Percentiles rank a stretch among this genome's conserved stretches.
Conservation (phyloP, 2,113 vertebrate genomes). For the Halcyon malimbica region DNA sequence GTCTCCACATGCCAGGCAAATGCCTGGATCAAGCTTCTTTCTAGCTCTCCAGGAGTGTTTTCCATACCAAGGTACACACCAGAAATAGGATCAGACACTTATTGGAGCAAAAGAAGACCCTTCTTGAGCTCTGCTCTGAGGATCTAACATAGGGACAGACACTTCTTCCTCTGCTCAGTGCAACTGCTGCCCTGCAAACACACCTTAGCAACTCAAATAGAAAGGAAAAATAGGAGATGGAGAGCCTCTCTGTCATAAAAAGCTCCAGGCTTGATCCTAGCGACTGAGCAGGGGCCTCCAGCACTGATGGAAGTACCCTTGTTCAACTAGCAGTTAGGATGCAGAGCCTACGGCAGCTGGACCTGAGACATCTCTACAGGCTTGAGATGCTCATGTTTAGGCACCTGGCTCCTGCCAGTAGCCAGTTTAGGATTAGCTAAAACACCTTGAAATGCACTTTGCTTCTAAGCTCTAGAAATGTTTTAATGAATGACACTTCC, state of each 20-base stretch:
- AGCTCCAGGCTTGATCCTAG: neutral
- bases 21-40: neutral
- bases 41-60: neutral
- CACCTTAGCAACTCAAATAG: neutral
- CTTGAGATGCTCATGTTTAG: neutral
- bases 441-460: neutral
- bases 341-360: neutral
- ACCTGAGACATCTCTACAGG: neutral
- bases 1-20: neutral
- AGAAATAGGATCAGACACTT: neutral
- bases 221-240: neutral
- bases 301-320: fast-evolving
- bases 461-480: neutral
- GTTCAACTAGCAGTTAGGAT: fast-evolving
- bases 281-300: neutral
- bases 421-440: neutral
- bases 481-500: neutral
- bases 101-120: neutral
- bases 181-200: neutral
- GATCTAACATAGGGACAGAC: neutral
- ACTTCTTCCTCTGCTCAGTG: neutral
- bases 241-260: neutral
- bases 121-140: neutral
- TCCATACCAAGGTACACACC: neutral
- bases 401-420: neutral